Percentiles rank a stretch among this genome's conserved stretches.
Conservation (phyloP, 2,113 vertebrate genomes). For the Opisthocomus hoazin region DNA sequence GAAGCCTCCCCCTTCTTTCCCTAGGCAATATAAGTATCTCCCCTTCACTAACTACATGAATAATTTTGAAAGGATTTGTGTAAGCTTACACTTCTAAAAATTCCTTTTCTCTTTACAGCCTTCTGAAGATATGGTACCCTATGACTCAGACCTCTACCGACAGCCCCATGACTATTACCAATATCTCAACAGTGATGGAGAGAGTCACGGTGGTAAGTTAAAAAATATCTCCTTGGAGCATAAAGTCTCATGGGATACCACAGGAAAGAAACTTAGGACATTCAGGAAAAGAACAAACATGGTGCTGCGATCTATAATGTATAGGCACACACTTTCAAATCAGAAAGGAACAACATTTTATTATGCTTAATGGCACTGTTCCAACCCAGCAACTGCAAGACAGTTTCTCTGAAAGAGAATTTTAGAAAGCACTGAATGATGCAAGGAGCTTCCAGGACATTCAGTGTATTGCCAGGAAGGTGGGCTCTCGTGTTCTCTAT, state of each 20-base stretch:
- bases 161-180: slow-evolving; percentile 87
- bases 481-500: neutral
- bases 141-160: slow-evolving; percentile 91
- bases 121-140: slow-evolving; percentile 88
- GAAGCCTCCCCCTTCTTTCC: neutral
- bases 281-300: neutral
- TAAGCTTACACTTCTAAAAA: slow-evolving; percentile 29
- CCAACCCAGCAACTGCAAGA: neutral
- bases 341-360: neutral
- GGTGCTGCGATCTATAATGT: neutral
- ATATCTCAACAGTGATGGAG: slow-evolving; percentile 87
- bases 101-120: slow-evolving; percentile 73
- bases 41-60: neutral
- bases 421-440: neutral
- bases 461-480: neutral
- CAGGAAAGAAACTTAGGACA: neutral
- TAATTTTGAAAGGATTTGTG: slow-evolving; percentile 7
- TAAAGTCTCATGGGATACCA: neutral
- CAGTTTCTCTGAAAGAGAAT: neutral
- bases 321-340: neutral
- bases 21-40: neutral
- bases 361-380: neutral
- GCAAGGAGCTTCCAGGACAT: neutral
- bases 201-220: slow-evolving; percentile 89
- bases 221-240: neutral